Conservation (phyloP, 2,888 invertebrate species). For the Orthosia gracilis region DNA sequence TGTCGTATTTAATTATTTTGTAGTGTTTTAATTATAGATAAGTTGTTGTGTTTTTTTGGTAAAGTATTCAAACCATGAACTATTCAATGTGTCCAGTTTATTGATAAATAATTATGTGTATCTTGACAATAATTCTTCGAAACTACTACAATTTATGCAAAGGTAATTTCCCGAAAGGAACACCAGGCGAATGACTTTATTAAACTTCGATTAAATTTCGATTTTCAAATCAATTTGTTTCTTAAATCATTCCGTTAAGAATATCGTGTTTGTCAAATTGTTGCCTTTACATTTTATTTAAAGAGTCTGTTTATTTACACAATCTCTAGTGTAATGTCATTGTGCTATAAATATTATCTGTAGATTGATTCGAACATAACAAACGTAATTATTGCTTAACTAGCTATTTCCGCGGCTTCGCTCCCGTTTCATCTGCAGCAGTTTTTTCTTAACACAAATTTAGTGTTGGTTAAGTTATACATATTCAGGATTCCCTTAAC, state of each 20-base stretch:
- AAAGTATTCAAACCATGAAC: background rate
- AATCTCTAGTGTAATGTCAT: too few relatives aligned
- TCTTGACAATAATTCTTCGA: conserved; percentile 39
- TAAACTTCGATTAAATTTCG: conserved; percentile 1
- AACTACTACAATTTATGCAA: conserved; percentile 38
- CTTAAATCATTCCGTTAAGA: background rate
- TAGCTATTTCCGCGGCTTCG: too few relatives aligned
- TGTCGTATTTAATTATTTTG: background rate
- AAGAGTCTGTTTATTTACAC: too few relatives aligned
- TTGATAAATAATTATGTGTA: conserved; percentile 32
- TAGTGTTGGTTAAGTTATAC: too few relatives aligned
- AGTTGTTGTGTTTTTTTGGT: background rate
- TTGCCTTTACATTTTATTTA: too few relatives aligned
- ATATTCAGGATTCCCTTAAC: too few relatives aligned
- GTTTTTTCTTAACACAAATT: too few relatives aligned
- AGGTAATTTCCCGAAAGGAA: conserved; percentile 27
- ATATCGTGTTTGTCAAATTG: too few relatives aligned
- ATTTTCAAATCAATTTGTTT: conserved; percentile 28
- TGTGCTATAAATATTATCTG: too few relatives aligned
- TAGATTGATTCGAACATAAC: too few relatives aligned
- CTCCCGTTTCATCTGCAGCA: too few relatives aligned
- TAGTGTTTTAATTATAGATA: background rate
- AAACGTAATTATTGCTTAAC: too few relatives aligned
- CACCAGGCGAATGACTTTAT: background rate
- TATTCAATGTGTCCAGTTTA: background rate